These are phyloP conservation scores for Bruchidius siliquastri DNA, from an alignment of 2,888 invertebrate genomes.

Conservation along the genomic window DNA sequence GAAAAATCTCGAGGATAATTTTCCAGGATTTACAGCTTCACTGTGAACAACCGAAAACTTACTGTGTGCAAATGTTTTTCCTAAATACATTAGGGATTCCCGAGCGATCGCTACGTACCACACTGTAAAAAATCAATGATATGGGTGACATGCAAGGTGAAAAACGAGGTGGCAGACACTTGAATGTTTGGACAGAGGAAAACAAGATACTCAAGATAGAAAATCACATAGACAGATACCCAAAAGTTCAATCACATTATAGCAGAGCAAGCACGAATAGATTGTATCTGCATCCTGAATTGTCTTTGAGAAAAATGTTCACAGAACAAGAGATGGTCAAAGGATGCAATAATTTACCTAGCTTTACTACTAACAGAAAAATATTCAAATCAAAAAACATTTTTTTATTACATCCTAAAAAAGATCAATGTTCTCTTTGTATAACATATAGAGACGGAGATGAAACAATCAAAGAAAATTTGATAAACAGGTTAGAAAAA, in stretches of 20 bases:
- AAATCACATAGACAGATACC: constrained; percentile 14
- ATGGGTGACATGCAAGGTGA: no score
- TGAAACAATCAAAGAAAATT: constrained; percentile 13
- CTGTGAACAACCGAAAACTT: no score
- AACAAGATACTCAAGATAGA: background rate
- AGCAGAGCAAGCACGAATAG: constrained; percentile 10
- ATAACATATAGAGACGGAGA: constrained; percentile 16
- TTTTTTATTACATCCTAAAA: constrained; percentile 14
- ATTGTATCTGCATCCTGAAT: constrained; percentile 14
- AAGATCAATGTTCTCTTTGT: constrained; percentile 25
- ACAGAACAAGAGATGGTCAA: background rate
- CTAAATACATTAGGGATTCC: no score
- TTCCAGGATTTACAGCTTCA: no score
- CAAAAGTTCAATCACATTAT: constrained; percentile 15
- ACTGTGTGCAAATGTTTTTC: no score
- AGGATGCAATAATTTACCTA: constrained; percentile 10
- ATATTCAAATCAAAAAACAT: constrained; percentile 12
- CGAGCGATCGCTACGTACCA: no score
- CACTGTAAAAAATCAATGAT: no score
- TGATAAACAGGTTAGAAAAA: constrained; percentile 19
- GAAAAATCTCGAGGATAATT: no score
- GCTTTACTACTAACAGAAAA: constrained; percentile 17
- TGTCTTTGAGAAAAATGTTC: constrained; percentile 19
- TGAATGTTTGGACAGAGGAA: no score
- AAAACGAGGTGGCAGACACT: no score